Base-by-base conservation (phyloP, 1,140 invertebrate genomes). In the Drosophila willistoni region DNA sequence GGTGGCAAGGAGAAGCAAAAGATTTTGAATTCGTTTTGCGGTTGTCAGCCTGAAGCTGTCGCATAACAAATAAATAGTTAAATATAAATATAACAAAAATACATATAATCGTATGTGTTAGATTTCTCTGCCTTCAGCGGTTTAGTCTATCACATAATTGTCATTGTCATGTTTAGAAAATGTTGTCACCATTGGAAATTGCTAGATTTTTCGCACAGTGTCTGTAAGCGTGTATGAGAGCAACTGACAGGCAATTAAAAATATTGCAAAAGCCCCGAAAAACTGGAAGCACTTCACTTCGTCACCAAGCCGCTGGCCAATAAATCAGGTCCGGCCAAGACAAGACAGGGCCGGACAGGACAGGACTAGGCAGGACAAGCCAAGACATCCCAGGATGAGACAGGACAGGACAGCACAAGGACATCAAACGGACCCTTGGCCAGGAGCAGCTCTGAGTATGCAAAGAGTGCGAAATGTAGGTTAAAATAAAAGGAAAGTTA, bases 201-300 rank as follows among this genome's bases (percentile, higher is more conserved):
- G 60, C 13, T 55, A 72, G 55, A 72, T 57, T 74, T 66, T 81
- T 57, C 68, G 72, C 70, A 82, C 69, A 57, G 57, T 67, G 47
- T 63, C n/a, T 5, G 5, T 19, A 25, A 14, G 13, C 14, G 7
- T 25, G 33, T 25, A 29, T 17, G 19, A 76, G 61, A 14, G 42
- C 22, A 47, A 47, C 66, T 74, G 80, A 87, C 79, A 87, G 83
- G 84, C 84, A 87, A 86, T 86, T 87, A 87, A 86, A 87, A 83
- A 39, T 44, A 71, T 78, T 68, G 74, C 79, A 73, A 54, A 81
- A 78, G 57, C 64, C 66, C 67, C 41, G 36, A 87, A 86, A 87
- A 79, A 76, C 76, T 69, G 75, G 71, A 36, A 56, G 68, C 74
- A 22, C 2, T 47, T 7, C 14, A 47, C 73, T 65, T 65, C 17